Evolutionary conservation across 1,140 invertebrate species (phyloP).

Genomic region (Ips typographus): DNA sequence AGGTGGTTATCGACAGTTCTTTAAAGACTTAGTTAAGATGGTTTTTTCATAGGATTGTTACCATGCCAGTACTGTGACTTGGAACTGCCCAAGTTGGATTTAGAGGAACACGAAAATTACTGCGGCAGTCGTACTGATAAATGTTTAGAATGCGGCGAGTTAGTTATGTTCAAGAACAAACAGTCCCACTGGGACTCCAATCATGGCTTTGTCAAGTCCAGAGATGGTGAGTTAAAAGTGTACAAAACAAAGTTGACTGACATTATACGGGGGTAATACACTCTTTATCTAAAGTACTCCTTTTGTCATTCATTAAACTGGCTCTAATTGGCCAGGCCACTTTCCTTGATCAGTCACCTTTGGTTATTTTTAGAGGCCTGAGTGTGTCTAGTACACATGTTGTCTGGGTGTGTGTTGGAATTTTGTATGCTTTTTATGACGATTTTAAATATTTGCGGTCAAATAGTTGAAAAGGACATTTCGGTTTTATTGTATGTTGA

Average conservation of each 20-base stretch:
- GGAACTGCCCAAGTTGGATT: constrained; percentile 59
- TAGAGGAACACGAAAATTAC: constrained; percentile 63
- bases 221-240: constrained; percentile 54
- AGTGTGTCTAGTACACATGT: background rate
- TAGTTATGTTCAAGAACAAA: constrained; percentile 67
- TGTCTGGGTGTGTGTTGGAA: background rate
- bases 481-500: too few relatives aligned
- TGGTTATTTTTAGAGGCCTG: too few relatives aligned
- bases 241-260: background rate
- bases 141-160: constrained; percentile 64
- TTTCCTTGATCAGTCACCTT: too few relatives aligned
- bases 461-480: background rate
- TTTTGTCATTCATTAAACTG: too few relatives aligned
- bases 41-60: constrained; percentile 41
- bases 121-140: constrained; percentile 68
- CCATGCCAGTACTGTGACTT: constrained; percentile 64
- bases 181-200: constrained; percentile 63
- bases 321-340: too few relatives aligned
- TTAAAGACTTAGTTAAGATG: background rate
- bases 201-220: constrained; percentile 60
- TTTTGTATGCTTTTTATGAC: background rate
- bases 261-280: background rate
- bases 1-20: constrained; percentile 10
- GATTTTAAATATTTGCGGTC: background rate
- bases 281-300: background rate